Evolutionary conservation across 1,140 invertebrate species (phyloP), one percentile per base, ranked within the genome.

Genomic region (Zaprionus nigranus): DNA sequence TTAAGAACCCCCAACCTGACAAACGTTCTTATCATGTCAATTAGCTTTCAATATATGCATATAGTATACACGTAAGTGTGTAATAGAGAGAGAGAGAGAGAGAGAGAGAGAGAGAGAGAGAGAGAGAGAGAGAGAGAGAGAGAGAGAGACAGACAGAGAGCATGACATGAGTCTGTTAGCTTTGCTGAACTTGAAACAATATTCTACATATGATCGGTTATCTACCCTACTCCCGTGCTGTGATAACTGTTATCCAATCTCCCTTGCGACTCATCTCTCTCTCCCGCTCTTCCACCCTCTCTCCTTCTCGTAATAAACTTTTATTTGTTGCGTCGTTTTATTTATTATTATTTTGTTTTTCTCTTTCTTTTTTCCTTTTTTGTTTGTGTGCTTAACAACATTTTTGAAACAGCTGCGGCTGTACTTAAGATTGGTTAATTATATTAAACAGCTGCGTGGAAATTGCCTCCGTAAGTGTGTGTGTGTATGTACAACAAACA

Each of bases 391-490:
- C 15, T 28, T n/a, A 68, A 60, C 40, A 62, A 24, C 15, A 57
- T 20, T 72, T 67, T 67, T 61, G 64, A 69, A 74, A 74, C 71
- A 74, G 58, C 65, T 69, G 71, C 61, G 36, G 6, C 17, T 5
- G 54, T 36, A 56, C 58, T 46, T 62, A 58, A 22, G 58, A 75
- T 63, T 75, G 69, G 59, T 58, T 69, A 69, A 75, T 70, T 70
- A 63, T 51, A 58, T 70, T 63, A 75, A 70, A 70, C 72, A 75
- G 72, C 53, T 75, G 72, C 40, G 22, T 36, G 71, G 54, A n/a
- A 74, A 74, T 68, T 67, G 64, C 17, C 17, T 15, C 26, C 22
- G 36, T 62, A 17, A 11, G 4, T 5, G 22, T 22, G 24, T 5
- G 22, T n/a, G 53, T 64, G 49, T 63, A 49, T 63, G 22, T 15